Conservation (phyloP, 2,888 invertebrate species). For the Therioaphis trifolii region DNA sequence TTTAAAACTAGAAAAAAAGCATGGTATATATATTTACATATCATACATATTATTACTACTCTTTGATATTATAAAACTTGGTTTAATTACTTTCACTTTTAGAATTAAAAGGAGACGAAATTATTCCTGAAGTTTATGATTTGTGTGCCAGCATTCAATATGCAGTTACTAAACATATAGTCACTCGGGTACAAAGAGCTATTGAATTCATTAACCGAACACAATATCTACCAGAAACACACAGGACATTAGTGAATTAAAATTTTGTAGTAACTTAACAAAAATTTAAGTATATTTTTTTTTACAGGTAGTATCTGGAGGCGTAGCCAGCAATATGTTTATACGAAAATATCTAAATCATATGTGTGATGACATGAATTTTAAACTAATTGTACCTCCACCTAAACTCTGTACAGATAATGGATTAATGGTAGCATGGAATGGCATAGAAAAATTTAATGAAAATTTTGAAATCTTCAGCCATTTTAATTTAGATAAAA, state of each 20-base stretch:
- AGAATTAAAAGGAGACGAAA: conserved; percentile 75
- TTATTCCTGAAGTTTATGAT: conserved; percentile 82
- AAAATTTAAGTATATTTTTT: conserved; percentile 40
- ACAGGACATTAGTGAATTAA: conserved; percentile 73
- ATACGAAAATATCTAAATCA: conserved; percentile 78
- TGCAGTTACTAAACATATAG: conserved; percentile 81
- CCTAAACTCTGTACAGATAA: conserved; percentile 93
- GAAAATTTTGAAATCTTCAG: conserved; percentile 70
- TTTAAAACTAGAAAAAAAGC: conserved; percentile 73
- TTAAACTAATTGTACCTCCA: conserved; percentile 80
- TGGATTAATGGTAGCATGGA: conserved; percentile 99
- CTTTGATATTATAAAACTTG: no score
- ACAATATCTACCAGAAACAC: conserved; percentile 74
- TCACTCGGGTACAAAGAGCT: conserved; percentile 84
- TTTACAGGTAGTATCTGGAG: conserved; percentile 87
- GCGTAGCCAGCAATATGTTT: conserved; percentile 93
- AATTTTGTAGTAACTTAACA: neutral
- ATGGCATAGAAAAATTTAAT: conserved; percentile 85
- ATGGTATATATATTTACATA: conserved; percentile 68
- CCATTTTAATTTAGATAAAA: conserved; percentile 72
- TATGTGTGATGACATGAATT: conserved; percentile 76
- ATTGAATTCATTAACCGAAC: conserved; percentile 75
- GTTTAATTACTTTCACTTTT: conserved; percentile 64
- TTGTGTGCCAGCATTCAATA: conserved; percentile 88
- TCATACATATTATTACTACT: neutral